Percentiles rank a stretch among this genome's conserved stretches.
Evolutionary conservation across 2,797 vertebrate species (phyloP).

Genomic region (Oreochromis mossambicus): DNA sequence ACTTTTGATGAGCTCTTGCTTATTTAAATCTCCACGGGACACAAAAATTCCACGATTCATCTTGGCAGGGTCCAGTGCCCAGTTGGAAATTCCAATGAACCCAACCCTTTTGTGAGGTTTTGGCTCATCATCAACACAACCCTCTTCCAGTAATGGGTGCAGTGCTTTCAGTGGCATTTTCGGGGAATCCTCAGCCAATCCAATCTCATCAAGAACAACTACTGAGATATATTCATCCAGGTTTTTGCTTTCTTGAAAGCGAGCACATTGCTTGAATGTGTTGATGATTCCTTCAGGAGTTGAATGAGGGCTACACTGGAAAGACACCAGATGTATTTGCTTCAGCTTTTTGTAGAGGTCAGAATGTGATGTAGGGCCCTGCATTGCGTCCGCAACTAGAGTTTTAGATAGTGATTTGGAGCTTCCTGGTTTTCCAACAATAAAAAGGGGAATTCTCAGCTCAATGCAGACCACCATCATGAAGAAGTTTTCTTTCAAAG

Average conservation of each 20-base stretch:
- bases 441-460: conserved; percentile 87
- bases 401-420: conserved; percentile 94
- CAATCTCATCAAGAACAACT: conserved; percentile 91
- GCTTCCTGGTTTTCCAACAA: conserved; percentile 92
- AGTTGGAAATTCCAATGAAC: conserved; percentile 89
- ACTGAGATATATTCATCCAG: conserved; percentile 85
- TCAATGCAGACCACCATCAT: conserved; percentile 94
- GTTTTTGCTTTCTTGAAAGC: conserved; percentile 87
- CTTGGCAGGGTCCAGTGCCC: conserved; percentile 89
- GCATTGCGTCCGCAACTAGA: conserved; percentile 88
- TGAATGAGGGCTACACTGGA: conserved; percentile 89
- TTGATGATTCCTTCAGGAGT: conserved; percentile 85
- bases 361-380: conserved; percentile 82
- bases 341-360: conserved; percentile 83
- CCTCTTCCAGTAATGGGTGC: conserved; percentile 89
- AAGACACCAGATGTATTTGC: conserved; percentile 85
- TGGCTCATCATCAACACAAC: conserved; percentile 87
- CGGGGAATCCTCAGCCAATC: conserved; percentile 88
- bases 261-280: conserved; percentile 84
- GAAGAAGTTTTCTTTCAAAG: conserved; percentile 90
- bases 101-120: conserved; percentile 87
- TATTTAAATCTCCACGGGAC: conserved; percentile 73
- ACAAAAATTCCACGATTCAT: conserved; percentile 90
- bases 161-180: conserved; percentile 92
- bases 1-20: conserved; percentile 79